These are phyloP conservation scores for Macrosoma leucophasiata DNA, from an alignment of 2,888 invertebrate species.

Conservation along the genomic window DNA sequence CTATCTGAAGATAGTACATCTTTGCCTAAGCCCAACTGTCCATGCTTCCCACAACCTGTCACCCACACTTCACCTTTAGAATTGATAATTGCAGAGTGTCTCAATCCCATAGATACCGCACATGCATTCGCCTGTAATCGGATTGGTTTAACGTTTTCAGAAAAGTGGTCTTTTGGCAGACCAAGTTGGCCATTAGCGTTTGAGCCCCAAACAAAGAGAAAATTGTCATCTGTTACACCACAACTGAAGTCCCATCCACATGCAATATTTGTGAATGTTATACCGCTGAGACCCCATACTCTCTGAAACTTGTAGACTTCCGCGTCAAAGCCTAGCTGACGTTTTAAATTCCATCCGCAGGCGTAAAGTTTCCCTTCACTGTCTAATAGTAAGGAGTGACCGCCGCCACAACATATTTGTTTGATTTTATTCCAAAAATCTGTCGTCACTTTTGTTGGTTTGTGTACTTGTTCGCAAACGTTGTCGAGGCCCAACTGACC, in stretches of 20 bases:
- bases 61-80: constrained; percentile 77
- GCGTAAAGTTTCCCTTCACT: constrained; percentile 80
- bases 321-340: constrained; percentile 78
- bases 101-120: constrained; percentile 79
- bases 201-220: constrained; percentile 88
- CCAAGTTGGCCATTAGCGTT: constrained; percentile 87
- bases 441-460: constrained; percentile 65
- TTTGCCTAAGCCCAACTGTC: constrained; percentile 78
- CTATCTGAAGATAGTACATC: constrained; percentile 47
- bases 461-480: constrained; percentile 79
- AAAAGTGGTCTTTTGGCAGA: constrained; percentile 67
- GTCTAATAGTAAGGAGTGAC: constrained; percentile 83
- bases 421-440: constrained; percentile 70
- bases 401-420: constrained; percentile 84
- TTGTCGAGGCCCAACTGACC: constrained; percentile 85
- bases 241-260: constrained; percentile 91
- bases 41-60: constrained; percentile 80
- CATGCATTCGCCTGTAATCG: constrained; percentile 68
- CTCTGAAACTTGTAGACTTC: constrained; percentile 75
- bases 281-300: constrained; percentile 74
- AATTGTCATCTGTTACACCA: constrained; percentile 80
- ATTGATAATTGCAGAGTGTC: constrained; percentile 80
- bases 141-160: constrained; percentile 48
- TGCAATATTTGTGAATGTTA: constrained; percentile 76
- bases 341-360: constrained; percentile 87